Evolutionary conservation across 2,113 vertebrate species (phyloP), one percentile per base, ranked within the genome.

Genomic region (Varanus komodoensis): DNA sequence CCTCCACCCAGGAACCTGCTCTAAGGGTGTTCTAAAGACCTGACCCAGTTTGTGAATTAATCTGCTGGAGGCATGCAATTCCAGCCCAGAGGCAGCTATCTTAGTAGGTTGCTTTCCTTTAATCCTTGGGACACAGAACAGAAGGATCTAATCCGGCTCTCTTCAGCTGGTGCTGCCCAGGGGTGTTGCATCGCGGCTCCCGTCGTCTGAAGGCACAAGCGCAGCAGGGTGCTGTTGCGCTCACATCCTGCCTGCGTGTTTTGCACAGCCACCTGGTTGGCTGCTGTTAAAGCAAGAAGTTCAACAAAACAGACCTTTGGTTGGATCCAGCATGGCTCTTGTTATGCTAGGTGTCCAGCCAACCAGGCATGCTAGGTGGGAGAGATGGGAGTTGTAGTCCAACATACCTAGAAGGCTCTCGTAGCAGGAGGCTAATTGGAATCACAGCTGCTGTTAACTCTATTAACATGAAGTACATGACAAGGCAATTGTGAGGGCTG

Each of bases 101-200:
- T 96, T 96, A 93, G 95, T 95, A 94, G 89, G 92, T 83, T 44
- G 38, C 38, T 44, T 91, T 79, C 81, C 83, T 89, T 96, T 95
- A 95, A 95, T 95, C 95, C 93, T 71, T 89, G 90, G 93, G 95
- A 90, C 95, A 91, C 87, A 92, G 86, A 87, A 91, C 93, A 92
- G 94, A 93, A 89, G 92, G 94, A 93, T 95, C 92, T 94, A 95
- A 95, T 95, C 93, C 21, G 27, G 44, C 38, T 25, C 11, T 9
- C 77, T 77, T 23, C 77, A 78, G 0, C 38, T 23, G 2, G 38
- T 25, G 23, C 23, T 21, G 38, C 25, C 77, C 44, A 79, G 15
- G 25, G 50, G 23, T 25, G 5, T 25, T 44, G 19, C 21, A 79
- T 9, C 9, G 50, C 21, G 50, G 6, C 21, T 23, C 23, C 77